These are phyloP conservation scores for Cerceris ruficornis DNA, from an alignment of 2,888 invertebrate genomes.

Conservation along the genomic window DNA sequence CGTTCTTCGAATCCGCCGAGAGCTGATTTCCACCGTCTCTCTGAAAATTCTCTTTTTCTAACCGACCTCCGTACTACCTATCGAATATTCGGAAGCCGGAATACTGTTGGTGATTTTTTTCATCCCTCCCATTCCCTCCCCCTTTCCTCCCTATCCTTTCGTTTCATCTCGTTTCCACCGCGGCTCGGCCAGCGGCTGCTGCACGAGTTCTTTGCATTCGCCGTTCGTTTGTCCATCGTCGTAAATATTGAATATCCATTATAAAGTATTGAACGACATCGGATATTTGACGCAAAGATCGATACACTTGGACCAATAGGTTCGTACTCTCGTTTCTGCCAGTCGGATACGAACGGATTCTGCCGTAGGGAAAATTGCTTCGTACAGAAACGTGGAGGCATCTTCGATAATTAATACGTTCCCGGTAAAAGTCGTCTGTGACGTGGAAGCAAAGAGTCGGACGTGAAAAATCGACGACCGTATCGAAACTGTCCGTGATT, in stretches of 20 bases:
- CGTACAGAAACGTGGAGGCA: conserved; percentile 41
- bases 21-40: background rate
- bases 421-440: conserved; percentile 43
- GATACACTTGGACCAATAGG: conserved; percentile 53
- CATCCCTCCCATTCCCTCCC: background rate
- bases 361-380: conserved; percentile 52
- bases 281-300: conserved; percentile 61
- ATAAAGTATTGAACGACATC: conserved; percentile 65
- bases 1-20: background rate
- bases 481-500: conserved; percentile 32
- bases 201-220: conserved; percentile 41
- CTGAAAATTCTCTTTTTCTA: conserved; percentile 9
- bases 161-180: conserved; percentile 1
- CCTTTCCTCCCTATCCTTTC: conserved; percentile 2
- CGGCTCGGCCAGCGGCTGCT: conserved; percentile 7
- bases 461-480: conserved; percentile 17
- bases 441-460: conserved; percentile 50
- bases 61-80: conserved; percentile 7
- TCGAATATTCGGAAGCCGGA: conserved; percentile 21
- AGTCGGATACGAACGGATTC: conserved; percentile 13
- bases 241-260: conserved; percentile 71
- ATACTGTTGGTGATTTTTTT: conserved; percentile 1
- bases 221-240: conserved; percentile 62
- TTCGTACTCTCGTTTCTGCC: conserved; percentile 33
- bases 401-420: conserved; percentile 65